Percentiles rank a stretch among this genome's conserved stretches.
Evolutionary conservation across 2,888 invertebrate genomes (phyloP).

Genomic region (Nemoura dubitans): DNA sequence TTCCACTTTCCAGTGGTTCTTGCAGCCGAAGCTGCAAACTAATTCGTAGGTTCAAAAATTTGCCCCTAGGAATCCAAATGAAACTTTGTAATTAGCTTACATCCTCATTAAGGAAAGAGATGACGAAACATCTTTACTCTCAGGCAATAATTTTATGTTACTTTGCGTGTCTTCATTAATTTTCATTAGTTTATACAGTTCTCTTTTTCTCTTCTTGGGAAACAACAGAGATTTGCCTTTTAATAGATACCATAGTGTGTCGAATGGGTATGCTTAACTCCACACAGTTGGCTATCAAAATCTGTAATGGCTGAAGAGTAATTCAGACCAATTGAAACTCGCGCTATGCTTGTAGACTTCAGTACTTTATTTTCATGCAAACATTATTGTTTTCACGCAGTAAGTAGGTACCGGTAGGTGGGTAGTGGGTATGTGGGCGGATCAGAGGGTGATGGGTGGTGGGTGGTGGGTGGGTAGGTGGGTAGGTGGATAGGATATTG

Average conservation of each 20-base stretch:
- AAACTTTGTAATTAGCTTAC: background rate
- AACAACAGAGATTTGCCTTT: background rate
- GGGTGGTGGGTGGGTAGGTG: background rate
- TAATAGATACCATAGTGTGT: too few species aligned
- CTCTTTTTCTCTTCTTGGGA: background rate
- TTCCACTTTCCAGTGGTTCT: background rate
- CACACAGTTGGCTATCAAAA: too few species aligned
- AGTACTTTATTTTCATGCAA: too few species aligned
- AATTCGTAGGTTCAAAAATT: background rate
- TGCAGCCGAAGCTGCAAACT: background rate
- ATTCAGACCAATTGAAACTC: too few species aligned
- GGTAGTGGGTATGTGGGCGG: too few species aligned
- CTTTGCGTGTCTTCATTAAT: background rate
- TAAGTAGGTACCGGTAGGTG: too few species aligned
- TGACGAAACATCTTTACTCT: background rate
- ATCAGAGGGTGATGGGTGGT: too few species aligned
- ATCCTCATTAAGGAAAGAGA: conserved; percentile 1
- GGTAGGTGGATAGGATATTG: background rate
- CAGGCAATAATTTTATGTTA: background rate
- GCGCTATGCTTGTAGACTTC: too few species aligned
- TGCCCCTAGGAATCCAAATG: background rate
- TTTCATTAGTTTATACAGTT: background rate
- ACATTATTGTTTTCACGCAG: too few species aligned
- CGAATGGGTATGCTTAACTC: too few species aligned
- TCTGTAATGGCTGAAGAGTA: too few species aligned